Percentiles rank a stretch among this genome's conserved stretches.
These are phyloP conservation scores for Digitonthophagus gazella DNA, from an alignment of 2,888 invertebrate genomes.

Conservation along the genomic window DNA sequence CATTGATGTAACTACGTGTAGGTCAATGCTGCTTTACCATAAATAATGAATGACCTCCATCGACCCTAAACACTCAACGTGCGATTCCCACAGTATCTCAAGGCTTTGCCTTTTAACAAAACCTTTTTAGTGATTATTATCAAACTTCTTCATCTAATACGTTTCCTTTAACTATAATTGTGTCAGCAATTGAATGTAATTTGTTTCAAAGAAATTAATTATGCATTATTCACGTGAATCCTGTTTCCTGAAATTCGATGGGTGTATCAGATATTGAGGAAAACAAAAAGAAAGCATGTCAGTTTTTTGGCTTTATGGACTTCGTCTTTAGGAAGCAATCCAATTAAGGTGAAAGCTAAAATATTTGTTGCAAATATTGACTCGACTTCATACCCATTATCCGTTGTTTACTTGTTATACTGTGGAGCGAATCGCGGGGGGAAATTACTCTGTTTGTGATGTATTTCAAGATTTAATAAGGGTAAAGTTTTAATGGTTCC, in stretches of 20 bases:
- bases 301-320: no score
- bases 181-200: background rate
- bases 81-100: background rate
- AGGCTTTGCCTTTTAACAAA: background rate
- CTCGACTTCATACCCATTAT: background rate
- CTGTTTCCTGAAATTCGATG: no score
- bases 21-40: background rate
- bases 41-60: background rate
- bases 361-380: background rate
- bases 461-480: background rate
- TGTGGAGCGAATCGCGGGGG: background rate
- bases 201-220: background rate
- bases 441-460: background rate
- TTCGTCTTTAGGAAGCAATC: background rate
- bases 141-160: background rate
- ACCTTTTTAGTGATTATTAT: background rate
- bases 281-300: no score
- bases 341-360: background rate
- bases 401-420: background rate
- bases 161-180: background rate
- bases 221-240: background rate
- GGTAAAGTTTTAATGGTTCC: background rate
- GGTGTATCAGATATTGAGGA: no score
- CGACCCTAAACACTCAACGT: background rate
- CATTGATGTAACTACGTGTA: no score